Conservation (phyloP, 2,797 vertebrate genomes). For the Nasua narica region DNA sequence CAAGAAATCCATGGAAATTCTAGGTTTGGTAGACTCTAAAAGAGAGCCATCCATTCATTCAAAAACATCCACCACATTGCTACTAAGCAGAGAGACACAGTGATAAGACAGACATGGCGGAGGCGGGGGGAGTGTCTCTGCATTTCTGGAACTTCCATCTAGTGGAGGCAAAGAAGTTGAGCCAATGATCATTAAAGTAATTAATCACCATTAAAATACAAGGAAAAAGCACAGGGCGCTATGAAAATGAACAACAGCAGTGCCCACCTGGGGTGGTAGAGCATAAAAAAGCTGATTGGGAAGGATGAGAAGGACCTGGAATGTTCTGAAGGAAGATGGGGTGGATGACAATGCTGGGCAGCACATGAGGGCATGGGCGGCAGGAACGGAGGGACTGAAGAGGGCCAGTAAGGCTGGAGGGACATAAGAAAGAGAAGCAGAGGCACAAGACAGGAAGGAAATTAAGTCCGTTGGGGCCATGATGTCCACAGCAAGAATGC, state of each 20-base stretch:
- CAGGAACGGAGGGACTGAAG: background rate
- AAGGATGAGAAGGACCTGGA: background rate
- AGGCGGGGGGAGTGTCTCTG: background rate
- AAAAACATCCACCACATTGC: background rate
- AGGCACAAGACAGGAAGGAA: background rate
- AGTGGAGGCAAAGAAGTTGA: background rate
- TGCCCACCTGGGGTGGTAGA: rapidly evolving
- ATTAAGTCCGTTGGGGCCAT: rapidly evolving
- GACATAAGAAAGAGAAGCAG: rapidly evolving
- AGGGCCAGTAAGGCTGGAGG: rapidly evolving
- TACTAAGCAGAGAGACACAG: background rate
- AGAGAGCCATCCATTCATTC: background rate
- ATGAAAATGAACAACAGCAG: rapidly evolving
- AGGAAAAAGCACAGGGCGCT: background rate
- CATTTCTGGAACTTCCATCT: background rate
- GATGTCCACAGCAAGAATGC: rapidly evolving
- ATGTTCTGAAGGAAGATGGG: background rate
- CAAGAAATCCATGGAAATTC: background rate
- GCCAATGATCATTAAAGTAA: background rate
- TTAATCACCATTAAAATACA: background rate
- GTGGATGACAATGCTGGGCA: rapidly evolving
- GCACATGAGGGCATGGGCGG: rapidly evolving
- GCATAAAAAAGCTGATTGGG: no score
- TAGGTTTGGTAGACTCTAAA: background rate
- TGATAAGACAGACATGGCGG: rapidly evolving